Evolutionary conservation across 2,888 invertebrate species (phyloP), one percentile per base, ranked within the genome.

Genomic region (Amorpha juglandis): DNA sequence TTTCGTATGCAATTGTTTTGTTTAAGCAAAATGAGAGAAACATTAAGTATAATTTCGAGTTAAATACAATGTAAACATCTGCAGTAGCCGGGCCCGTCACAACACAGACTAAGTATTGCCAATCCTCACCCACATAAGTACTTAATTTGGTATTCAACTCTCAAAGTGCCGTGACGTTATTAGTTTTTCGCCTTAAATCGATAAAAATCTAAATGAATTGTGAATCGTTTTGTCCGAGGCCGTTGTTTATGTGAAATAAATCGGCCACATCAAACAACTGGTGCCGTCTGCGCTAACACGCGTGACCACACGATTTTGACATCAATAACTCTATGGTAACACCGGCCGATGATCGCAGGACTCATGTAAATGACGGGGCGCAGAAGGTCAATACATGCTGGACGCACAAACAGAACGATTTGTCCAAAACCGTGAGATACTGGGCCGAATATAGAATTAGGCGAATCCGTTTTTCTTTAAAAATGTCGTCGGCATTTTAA

Each of bases 131-230:
- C 58, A 58, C 58, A 58, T 58, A 55, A 42, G 12, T 42, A 62
- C 42, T 63, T 27, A 47, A 63, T 63, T 33, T 47, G 33, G 62
- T 58, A 48, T 48, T 48, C 35, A 35, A 38, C 35, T 65, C 67
- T 70, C 72, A 75, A 74, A 73, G 71, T 73, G 71, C 81, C 78
- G 81, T 87, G 85, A 86, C 87, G 86, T 84, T 88, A 89, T 90
- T 88, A 87, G 87, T 84, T 86, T 87, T 90, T 90, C 89, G 80
- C 81, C 83, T 86, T 83, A 90, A 89, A 84, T 75, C 88, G 91
- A 91, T 91, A 91, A 88, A 88, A 78, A 92, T 92, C 91, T 89
- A 81, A 90, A 91, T 90, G 84, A 88, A 87, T 90, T 87, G 82
- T 83, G 84, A 82, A 86, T 82, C 84, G 81, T 84, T 88, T 81